phyloP scores from a whole-genome alignment of 1,140 invertebrate genomes.

The Cataglyphis hispanica region DNA sequence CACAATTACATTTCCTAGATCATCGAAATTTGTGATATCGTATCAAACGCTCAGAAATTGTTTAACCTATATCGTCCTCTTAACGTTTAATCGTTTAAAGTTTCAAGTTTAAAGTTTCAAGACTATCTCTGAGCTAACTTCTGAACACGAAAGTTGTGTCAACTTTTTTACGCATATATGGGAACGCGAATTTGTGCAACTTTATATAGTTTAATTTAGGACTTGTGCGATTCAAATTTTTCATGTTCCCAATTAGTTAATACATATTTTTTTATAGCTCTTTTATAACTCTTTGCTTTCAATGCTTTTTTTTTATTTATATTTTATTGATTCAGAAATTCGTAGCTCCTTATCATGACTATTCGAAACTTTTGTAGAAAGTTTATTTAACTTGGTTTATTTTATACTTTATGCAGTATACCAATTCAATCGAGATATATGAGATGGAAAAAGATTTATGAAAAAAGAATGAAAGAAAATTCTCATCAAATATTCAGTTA shows the following conservation, averaged over 20 bases:
- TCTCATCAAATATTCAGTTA: not conserved
- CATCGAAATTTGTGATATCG: not conserved
- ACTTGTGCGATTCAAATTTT: constrained; percentile 39
- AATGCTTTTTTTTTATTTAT: too few species aligned
- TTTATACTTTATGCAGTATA: not conserved
- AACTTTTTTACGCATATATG: constrained; percentile 22
- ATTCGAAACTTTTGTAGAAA: not conserved
- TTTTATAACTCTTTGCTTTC: not conserved
- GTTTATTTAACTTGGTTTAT: constrained; percentile 16
- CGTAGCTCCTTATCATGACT: too few species aligned
- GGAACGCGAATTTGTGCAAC: constrained; percentile 15
- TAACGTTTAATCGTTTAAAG: constrained; percentile 21
- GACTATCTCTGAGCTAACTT: constrained; percentile 5
- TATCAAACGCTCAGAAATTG: not conserved
- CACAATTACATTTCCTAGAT: not conserved
- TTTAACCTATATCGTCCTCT: not conserved
- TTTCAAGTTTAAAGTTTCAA: constrained; percentile 36
- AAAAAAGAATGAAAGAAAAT: not conserved
- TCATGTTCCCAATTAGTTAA: constrained; percentile 14
- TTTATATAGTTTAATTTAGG: constrained; percentile 51
- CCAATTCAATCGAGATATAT: not conserved
- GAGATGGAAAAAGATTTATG: not conserved
- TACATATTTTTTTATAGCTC: constrained; percentile 16
- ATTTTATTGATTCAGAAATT: not conserved
- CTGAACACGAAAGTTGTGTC: not conserved